Evolutionary conservation across 2,888 invertebrate genomes (phyloP).

Genomic region (Pachydiplax longipennis): DNA sequence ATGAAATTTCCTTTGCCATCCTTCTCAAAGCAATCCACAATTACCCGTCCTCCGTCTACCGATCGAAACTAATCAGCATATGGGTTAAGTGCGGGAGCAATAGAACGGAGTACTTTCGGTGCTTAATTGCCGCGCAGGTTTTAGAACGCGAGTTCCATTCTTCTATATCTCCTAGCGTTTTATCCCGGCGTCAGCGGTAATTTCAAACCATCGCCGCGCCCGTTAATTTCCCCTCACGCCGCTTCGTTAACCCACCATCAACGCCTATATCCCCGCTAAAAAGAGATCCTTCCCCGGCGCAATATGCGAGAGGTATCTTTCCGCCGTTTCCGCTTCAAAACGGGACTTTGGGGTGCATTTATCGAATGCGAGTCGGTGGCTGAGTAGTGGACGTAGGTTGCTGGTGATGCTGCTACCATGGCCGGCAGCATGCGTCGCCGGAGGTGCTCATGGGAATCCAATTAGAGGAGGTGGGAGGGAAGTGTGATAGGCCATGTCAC

Average conservation of each 20-base stretch:
- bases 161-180: no score
- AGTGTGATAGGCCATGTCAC: constrained; percentile 38
- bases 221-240: neutral
- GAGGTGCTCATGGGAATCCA: constrained; percentile 36
- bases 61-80: no score
- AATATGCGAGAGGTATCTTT: neutral
- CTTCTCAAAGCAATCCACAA: no score
- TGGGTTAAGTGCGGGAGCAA: no score
- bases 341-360: neutral
- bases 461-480: neutral
- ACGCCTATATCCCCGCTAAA: neutral
- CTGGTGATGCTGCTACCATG: neutral
- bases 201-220: neutral
- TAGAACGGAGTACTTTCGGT: no score
- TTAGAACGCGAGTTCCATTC: no score
- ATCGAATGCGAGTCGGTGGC: neutral
- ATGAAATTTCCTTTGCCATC: no score
- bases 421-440: neutral
- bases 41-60: no score
- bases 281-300: neutral
- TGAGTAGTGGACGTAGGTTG: neutral
- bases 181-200: neutral
- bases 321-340: neutral
- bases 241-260: neutral
- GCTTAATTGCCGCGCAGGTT: no score